Evolutionary conservation across 2,797 vertebrate genomes (phyloP).

Genomic region (Xerus rutilus): DNA sequence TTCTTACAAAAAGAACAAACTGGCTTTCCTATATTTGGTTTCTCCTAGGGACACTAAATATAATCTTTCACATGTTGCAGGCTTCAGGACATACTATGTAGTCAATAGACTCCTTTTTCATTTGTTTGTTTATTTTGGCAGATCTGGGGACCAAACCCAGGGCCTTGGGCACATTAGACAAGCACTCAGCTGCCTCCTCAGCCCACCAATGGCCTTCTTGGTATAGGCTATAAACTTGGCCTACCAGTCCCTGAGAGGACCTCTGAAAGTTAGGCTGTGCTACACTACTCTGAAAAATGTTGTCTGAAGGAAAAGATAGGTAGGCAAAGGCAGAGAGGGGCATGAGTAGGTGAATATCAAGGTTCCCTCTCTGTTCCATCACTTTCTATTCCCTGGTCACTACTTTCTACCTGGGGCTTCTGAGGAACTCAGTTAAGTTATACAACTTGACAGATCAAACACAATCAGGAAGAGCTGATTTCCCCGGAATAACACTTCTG

Average conservation of each 20-base stretch:
- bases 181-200: too few relatives aligned
- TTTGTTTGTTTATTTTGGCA: too few relatives aligned
- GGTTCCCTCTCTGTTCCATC: neutral
- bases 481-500: neutral
- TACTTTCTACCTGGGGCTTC: neutral
- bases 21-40: neutral
- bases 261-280: neutral
- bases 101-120: slow-evolving; percentile 70
- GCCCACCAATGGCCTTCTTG: slow-evolving; percentile 76
- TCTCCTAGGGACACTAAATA: slow-evolving; percentile 29
- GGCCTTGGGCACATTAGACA: too few relatives aligned
- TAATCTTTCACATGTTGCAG: slow-evolving; percentile 47
- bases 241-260: slow-evolving; percentile 68
- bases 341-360: neutral
- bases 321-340: neutral
- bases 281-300: neutral
- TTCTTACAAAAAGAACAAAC: neutral
- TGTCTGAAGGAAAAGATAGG: neutral
- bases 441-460: neutral
- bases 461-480: neutral
- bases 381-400: neutral
- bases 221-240: slow-evolving; percentile 77
- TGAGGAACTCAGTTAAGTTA: neutral
- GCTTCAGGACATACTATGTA: neutral
- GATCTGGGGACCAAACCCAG: too few relatives aligned